Conservation (phyloP, 2,797 vertebrate species). For the Darevskia mixta region DNA sequence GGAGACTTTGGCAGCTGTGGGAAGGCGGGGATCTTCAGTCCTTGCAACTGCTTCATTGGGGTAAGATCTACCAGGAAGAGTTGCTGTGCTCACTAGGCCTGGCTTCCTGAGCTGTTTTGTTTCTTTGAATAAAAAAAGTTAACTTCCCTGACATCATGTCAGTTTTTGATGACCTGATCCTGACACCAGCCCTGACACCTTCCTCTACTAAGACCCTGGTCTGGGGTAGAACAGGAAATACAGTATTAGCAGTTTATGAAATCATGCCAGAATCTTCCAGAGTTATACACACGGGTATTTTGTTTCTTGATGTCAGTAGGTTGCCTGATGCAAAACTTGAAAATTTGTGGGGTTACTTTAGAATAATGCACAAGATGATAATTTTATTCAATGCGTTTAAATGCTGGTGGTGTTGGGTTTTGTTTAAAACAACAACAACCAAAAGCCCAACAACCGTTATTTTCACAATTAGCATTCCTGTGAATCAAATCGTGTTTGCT, state of each 20-base stretch:
- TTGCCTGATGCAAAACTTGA: background rate
- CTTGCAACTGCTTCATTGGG: too few relatives aligned
- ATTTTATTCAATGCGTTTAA: constrained; percentile 12
- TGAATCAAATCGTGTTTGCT: constrained; percentile 54
- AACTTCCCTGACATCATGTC: too few relatives aligned
- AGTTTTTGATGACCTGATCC: too few relatives aligned
- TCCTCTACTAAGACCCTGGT: background rate
- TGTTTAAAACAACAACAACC: background rate
- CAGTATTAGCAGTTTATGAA: background rate
- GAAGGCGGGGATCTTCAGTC: too few relatives aligned
- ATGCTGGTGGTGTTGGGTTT: background rate
- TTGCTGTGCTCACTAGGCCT: too few relatives aligned
- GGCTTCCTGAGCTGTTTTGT: too few relatives aligned
- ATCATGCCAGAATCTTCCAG: background rate
- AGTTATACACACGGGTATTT: background rate
- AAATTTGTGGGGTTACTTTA: background rate
- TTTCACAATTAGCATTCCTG: constrained; percentile 49
- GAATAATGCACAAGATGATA: constrained; percentile 10
- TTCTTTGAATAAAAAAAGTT: too few relatives aligned
- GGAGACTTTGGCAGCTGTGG: too few relatives aligned
- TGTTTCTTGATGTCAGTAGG: background rate
- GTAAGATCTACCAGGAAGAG: too few relatives aligned
- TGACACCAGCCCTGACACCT: background rate
- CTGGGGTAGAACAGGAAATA: background rate
- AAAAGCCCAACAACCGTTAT: constrained; percentile 14